Evolutionary conservation across 2,888 invertebrate genomes (phyloP), one percentile per base, ranked within the genome.

Genomic region (Calameuta pallipes): DNA sequence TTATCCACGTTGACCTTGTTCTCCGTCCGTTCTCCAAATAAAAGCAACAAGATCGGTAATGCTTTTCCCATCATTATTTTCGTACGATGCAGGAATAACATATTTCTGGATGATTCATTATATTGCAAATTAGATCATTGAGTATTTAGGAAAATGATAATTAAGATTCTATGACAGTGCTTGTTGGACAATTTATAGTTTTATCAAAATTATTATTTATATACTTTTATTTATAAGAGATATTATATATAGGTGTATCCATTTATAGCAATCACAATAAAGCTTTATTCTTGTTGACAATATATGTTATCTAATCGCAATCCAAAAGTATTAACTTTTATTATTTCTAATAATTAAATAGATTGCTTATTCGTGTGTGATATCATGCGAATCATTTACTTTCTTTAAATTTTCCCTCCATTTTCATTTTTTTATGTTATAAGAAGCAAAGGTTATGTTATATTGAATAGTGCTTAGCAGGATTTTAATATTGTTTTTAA

Each of bases 1-100:
- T 86, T 86, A 86, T 82, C 85, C 82, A 83, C 70, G 82, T 80
- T 86, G 87, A 88, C 87, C 88, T 88, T 88, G 88, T 86, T 87
- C 84, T 81, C 83, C 82, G 80, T 83, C 83, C 85, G 85, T 88
- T 88, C 86, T 86, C 85, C 85, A 85, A 87, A 88, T 83, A 86
- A 86, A 85, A 88, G 83, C 85, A 87, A 87, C 80, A 82, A 78
- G 82, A 82, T 80, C 80, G 80, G 81, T 73, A 56, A 56, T 9
- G 56, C 23, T 56, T 56, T 56, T 56, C 56, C 23, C 56, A 56
- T 23, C 23, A 15, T 56, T 56, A 56, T 56, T 56, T 56, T 23
- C 56, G 9, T 56, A 9, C 6, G 1, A 56, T 56, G 23, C 9
- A 23, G 56, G 23, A 56, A 56, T 56, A 56, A 9, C 0, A 56